Conservation (phyloP, 92 coral and sea anemone species). For the Paragorgia papillata region DNA sequence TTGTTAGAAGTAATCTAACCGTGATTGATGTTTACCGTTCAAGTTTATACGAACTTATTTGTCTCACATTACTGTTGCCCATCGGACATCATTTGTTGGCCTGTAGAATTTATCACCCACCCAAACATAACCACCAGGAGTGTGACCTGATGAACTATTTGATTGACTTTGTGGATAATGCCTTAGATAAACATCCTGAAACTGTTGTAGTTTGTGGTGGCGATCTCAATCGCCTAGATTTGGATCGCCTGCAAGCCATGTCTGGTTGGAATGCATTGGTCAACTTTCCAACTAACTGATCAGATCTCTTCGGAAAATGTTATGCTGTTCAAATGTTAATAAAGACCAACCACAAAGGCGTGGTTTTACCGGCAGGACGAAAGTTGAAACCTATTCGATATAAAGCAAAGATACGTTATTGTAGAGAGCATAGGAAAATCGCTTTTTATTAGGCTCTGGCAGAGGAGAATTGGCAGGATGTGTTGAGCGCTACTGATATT, state of each 20-base stretch:
- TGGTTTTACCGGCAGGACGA: constrained; percentile 65
- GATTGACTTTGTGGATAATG: constrained; percentile 44
- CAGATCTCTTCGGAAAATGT: constrained; percentile 61
- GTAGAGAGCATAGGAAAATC: constrained; percentile 60
- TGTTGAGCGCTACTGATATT: constrained; percentile 27
- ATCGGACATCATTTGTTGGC: constrained; percentile 55
- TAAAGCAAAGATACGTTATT: constrained; percentile 46
- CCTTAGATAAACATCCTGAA: constrained; percentile 59
- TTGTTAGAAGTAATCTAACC: constrained; percentile 47
- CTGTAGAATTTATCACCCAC: constrained; percentile 62
- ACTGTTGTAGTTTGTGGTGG: constrained; percentile 62
- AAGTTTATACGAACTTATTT: constrained; percentile 46
- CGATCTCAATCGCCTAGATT: constrained; percentile 52
- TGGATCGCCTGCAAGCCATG: constrained; percentile 42
- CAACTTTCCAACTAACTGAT: constrained; percentile 62
- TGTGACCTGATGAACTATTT: constrained; percentile 51
- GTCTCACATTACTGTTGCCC: constrained; percentile 52
- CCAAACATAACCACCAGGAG: constrained; percentile 53
- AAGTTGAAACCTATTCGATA: constrained; percentile 58
- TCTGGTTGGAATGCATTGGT: constrained; percentile 60
- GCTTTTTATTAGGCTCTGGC: constrained; percentile 41
- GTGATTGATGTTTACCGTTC: constrained; percentile 52
- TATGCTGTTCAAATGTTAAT: constrained; percentile 58
- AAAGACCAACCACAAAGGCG: constrained; percentile 63
- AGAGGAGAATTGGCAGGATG: constrained; percentile 49